Conservation (phyloP, 2,113 vertebrate genomes). For the Axis porcinus region DNA sequence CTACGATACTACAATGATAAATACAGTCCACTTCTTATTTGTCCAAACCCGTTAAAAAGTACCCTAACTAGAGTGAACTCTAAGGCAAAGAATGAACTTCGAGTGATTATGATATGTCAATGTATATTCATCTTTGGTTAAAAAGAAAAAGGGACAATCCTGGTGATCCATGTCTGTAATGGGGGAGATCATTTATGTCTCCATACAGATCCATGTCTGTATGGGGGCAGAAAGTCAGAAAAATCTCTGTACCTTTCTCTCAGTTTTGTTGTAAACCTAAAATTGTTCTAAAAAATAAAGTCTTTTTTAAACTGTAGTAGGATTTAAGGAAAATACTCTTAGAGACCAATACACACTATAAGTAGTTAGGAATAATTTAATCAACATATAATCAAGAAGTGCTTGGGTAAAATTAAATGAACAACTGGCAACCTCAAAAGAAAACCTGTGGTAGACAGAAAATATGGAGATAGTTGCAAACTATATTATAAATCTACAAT, state of each 20-base stretch:
- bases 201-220: too few species aligned
- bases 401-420: neutral
- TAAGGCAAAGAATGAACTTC: neutral
- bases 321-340: neutral
- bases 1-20: neutral
- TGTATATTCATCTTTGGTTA: neutral
- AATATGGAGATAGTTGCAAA: neutral
- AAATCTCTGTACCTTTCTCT: neutral
- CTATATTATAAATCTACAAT: neutral
- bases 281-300: neutral
- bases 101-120: neutral
- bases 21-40: neutral
- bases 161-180: neutral
- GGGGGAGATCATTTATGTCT: neutral
- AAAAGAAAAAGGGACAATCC: neutral
- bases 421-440: neutral
- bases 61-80: neutral
- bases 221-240: neutral
- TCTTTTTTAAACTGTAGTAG: neutral
- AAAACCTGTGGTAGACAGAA: neutral
- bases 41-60: neutral
- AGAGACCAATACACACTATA: neutral
- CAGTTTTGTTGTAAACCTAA: neutral
- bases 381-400: neutral
- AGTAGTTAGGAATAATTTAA: neutral